Conservation (phyloP, 2,797 vertebrate species). For the Xenentodon cancila region DNA sequence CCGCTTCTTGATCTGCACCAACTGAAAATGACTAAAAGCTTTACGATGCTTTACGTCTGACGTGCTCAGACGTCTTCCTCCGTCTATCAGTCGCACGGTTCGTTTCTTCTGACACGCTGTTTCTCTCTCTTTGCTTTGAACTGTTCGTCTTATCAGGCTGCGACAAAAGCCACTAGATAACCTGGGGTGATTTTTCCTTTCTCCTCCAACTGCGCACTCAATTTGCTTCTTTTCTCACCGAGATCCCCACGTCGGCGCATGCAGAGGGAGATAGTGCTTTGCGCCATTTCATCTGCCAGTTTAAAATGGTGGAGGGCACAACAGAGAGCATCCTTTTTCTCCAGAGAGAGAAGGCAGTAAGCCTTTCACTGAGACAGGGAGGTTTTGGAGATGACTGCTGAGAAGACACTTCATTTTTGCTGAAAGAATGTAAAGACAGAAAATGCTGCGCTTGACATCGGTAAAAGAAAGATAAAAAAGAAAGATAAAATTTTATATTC, state of each 20-base stretch:
- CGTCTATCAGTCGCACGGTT: conserved; percentile 35
- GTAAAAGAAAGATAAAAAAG: conserved; percentile 37
- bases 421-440: conserved; percentile 39
- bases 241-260: conserved; percentile 28
- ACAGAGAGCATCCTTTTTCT: conserved; percentile 51
- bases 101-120: conserved; percentile 15
- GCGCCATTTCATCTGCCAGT: conserved; percentile 70
- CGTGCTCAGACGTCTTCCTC: conserved; percentile 20
- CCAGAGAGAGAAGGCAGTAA: conserved; percentile 57
- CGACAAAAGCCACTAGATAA: conserved; percentile 65
- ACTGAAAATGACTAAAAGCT: conserved; percentile 41
- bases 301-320: conserved; percentile 67
- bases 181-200: conserved; percentile 53
- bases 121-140: conserved; percentile 44
- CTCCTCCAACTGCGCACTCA: conserved; percentile 50
- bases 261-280: conserved; percentile 43
- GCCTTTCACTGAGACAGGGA: conserved; percentile 49
- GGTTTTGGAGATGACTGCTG: conserved; percentile 54
- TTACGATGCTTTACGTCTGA: conserved; percentile 19
- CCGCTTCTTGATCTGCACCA: conserved; percentile 20
- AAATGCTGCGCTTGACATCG: conserved; percentile 37
- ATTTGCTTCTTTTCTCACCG: conserved; percentile 25
- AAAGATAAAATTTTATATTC: conserved; percentile 36
- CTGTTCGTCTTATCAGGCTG: conserved; percentile 55
- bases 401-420: conserved; percentile 50